These are phyloP conservation scores for Benitochromis conjunctus DNA, from an alignment of 2,113 vertebrate genomes.

Conservation along the genomic window DNA sequence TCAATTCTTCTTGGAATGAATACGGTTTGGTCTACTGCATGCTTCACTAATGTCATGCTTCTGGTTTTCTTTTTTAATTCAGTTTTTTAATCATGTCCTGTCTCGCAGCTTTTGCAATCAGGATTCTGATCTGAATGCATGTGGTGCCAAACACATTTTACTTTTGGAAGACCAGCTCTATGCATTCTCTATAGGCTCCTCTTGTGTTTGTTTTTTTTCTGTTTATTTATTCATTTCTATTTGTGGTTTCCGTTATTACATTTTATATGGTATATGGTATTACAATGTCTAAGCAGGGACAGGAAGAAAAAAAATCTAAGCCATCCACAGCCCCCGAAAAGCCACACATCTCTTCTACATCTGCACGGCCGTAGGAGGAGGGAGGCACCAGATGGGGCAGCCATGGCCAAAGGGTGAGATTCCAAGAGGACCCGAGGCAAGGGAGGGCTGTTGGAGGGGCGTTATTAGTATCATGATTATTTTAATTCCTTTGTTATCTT, in stretches of 20 bases:
- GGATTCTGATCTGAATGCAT: not conserved
- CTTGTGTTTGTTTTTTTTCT: not conserved
- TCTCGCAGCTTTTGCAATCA: not conserved
- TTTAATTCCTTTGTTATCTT: not conserved
- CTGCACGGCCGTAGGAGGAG: not conserved
- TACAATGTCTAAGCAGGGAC: not conserved
- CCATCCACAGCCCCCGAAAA: not conserved
- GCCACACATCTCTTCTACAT: not conserved
- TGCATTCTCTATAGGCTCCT: not conserved
- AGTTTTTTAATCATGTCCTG: fast-evolving
- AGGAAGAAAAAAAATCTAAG: not conserved
- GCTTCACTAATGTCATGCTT: fast-evolving
- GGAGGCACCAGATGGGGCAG: not conserved
- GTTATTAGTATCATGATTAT: not conserved
- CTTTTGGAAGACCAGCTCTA: not conserved
- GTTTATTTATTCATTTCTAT: not conserved
- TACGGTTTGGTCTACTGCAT: not conserved
- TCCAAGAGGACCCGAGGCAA: not conserved
- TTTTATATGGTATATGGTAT: fast-evolving
- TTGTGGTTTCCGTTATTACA: not conserved
- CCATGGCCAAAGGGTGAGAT: fast-evolving
- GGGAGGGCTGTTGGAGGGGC: not conserved
- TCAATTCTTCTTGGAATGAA: fast-evolving
- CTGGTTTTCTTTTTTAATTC: not conserved
- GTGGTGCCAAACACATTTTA: not conserved